These are phyloP conservation scores for Clepsis dumicolana DNA, from an alignment of 2,888 invertebrate genomes.

Conservation along the genomic window DNA sequence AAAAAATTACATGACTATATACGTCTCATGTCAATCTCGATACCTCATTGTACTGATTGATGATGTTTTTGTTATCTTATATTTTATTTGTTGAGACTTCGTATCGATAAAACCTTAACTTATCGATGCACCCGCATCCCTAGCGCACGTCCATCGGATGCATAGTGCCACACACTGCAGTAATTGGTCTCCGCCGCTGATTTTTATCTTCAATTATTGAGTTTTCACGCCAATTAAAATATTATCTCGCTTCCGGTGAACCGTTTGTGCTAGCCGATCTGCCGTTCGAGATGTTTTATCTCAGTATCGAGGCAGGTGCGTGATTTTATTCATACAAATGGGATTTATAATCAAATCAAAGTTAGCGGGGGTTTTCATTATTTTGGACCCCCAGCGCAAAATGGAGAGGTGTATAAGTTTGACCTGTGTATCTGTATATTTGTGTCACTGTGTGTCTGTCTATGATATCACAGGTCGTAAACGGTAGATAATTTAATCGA, in stretches of 20 bases:
- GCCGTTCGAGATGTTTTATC: slow-evolving; percentile 4
- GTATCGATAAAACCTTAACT: slow-evolving; percentile 27
- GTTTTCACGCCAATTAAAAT: slow-evolving; percentile 49
- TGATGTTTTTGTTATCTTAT: too few species aligned
- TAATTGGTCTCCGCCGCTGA: slow-evolving; percentile 46
- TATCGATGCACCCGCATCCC: slow-evolving; percentile 46
- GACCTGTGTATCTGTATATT: too few species aligned
- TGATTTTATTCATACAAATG: slow-evolving; percentile 1
- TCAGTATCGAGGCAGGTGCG: slow-evolving; percentile 8
- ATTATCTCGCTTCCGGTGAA: slow-evolving; percentile 45
- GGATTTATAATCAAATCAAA: neutral
- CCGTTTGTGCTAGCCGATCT: slow-evolving; percentile 40
- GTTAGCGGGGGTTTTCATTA: neutral
- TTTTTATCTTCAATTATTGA: slow-evolving; percentile 49
- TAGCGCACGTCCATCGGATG: slow-evolving; percentile 40
- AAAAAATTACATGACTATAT: too few species aligned
- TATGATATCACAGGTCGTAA: too few species aligned
- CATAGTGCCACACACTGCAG: slow-evolving; percentile 45
- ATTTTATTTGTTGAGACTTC: too few species aligned
- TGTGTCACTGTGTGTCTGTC: too few species aligned
- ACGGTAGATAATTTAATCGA: too few species aligned
- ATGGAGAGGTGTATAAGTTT: too few species aligned
- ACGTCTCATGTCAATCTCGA: too few species aligned
- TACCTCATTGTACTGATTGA: too few species aligned
- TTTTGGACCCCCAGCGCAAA: neutral